Evolutionary conservation across 2,888 invertebrate species (phyloP).

Genomic region (Acanthosepion esculentum): DNA sequence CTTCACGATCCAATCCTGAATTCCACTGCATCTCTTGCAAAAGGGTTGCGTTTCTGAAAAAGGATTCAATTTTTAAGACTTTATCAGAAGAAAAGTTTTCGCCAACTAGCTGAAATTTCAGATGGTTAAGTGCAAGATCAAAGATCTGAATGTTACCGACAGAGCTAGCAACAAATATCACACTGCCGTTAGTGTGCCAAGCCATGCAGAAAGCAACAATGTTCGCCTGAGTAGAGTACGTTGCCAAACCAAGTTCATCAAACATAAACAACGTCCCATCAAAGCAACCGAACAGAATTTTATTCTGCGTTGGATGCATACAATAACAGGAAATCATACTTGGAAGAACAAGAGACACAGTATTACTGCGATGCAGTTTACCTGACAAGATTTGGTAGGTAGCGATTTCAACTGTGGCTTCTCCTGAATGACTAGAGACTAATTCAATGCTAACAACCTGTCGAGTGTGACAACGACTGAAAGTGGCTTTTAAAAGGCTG

Average conservation of each 20-base stretch:
- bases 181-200: conserved; percentile 84
- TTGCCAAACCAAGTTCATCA: conserved; percentile 84
- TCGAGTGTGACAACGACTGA: conserved; percentile 82
- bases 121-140: conserved; percentile 78
- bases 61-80: conserved; percentile 81
- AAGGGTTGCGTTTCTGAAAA: conserved; percentile 76
- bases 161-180: conserved; percentile 83
- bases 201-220: conserved; percentile 85
- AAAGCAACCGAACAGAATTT: conserved; percentile 86
- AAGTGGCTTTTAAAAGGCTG: conserved; percentile 85
- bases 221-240: conserved; percentile 84
- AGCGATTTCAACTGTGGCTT: conserved; percentile 69
- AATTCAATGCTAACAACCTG: conserved; percentile 88
- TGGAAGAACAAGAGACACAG: not conserved
- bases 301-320: conserved; percentile 84
- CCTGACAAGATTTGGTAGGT: conserved; percentile 69
- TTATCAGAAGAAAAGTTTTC: conserved; percentile 79
- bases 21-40: conserved; percentile 35
- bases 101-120: conserved; percentile 81
- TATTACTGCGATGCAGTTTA: not conserved
- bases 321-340: conserved; percentile 78
- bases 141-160: conserved; percentile 80
- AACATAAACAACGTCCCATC: conserved; percentile 86
- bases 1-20: not conserved
- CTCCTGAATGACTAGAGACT: conserved; percentile 82